Evolutionary conservation across 2,113 vertebrate genomes (phyloP).

Genomic region (Hydrochoerus hydrochaeris): DNA sequence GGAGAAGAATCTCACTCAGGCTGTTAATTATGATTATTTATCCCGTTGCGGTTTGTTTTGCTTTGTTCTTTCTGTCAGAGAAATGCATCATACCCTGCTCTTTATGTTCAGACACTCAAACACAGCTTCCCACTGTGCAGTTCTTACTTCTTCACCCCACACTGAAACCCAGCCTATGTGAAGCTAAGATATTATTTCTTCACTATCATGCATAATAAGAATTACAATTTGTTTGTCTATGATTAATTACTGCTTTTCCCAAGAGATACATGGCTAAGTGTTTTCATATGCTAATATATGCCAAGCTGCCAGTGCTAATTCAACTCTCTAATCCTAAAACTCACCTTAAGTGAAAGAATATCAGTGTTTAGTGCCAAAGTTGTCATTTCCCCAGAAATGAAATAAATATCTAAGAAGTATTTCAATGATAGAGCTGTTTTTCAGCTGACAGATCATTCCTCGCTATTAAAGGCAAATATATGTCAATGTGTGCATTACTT

Average conservation of each 20-base stretch:
- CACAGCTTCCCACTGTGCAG: slow-evolving; percentile 3
- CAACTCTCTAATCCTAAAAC: slow-evolving; percentile 63
- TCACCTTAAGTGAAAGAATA: slow-evolving; percentile 67
- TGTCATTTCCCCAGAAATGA: slow-evolving; percentile 61
- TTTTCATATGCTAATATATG: slow-evolving; percentile 81
- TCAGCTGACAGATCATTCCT: slow-evolving; percentile 69
- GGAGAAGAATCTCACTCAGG: slow-evolving; percentile 15
- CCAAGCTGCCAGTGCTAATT: slow-evolving; percentile 69
- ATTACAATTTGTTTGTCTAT: slow-evolving; percentile 80
- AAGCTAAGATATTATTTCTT: slow-evolving; percentile 74
- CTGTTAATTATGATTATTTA: slow-evolving; percentile 67
- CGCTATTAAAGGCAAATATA: slow-evolving; percentile 76
- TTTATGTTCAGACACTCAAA: slow-evolving; percentile 55
- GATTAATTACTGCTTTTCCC: slow-evolving; percentile 79
- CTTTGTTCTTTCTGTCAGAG: background rate
- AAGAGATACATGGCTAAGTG: slow-evolving; percentile 66
- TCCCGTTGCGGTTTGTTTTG: background rate
- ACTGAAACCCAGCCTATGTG: slow-evolving; percentile 43
- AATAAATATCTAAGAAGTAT: slow-evolving; percentile 68
- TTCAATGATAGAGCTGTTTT: slow-evolving; percentile 66
- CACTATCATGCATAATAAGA: slow-evolving; percentile 69
- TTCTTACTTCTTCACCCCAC: slow-evolving; percentile 44
- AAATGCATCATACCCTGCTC: slow-evolving; percentile 23
- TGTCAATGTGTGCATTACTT: slow-evolving; percentile 63
- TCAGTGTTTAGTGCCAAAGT: slow-evolving; percentile 65